Evolutionary conservation across 2,113 vertebrate species (phyloP), one percentile per base, ranked within the genome.

Genomic region (Australoheros scitulus): DNA sequence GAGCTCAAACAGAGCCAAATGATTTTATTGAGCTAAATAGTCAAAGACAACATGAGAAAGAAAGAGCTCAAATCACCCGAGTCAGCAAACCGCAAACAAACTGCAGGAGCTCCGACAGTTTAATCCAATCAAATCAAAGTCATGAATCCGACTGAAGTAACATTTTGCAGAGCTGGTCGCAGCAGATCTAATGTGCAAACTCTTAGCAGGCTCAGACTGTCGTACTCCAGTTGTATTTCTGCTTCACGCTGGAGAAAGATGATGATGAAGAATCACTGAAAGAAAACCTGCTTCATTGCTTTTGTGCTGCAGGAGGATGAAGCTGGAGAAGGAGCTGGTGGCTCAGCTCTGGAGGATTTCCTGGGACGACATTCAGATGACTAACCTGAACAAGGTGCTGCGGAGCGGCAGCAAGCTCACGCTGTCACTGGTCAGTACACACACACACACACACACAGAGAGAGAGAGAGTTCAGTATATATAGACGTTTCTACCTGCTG

Each of bases 331-430:
- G 83, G 98, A 99, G 88, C 92, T 99, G 93, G 96, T 96, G 0
- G 97, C 97, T 0, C 97, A 99, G 96, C 95, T 99, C 56, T 99
- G 98, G 98, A 93, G 98, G 5, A 92, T 99, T 11, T 93, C 87
- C 3, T 99, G 98, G 98, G 97, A 98, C 13, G 96, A 99, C 38
- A 82, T 99, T 58, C 96, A 98, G 91, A 96, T 97, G 87, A 96
- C 96, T 72, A 97, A 97, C 92, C 15, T 97, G 75, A 97, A 97
- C 91, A 97, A 97, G 74, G 94, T 96, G 1, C 93, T 98, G 24
- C 92, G 96, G 22, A 97, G 95, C 1, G 89, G 97, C 80, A 99
- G 98, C 96, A 96, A 96, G 57, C 94, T 98, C 78, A 99, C 98
- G 2, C 95, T 98, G 52, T 97, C 97, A 0, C 75, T 97, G 97